These are phyloP conservation scores for Monoplex corrugatus DNA, from an alignment of 2,888 invertebrate species.

Conservation along the genomic window DNA sequence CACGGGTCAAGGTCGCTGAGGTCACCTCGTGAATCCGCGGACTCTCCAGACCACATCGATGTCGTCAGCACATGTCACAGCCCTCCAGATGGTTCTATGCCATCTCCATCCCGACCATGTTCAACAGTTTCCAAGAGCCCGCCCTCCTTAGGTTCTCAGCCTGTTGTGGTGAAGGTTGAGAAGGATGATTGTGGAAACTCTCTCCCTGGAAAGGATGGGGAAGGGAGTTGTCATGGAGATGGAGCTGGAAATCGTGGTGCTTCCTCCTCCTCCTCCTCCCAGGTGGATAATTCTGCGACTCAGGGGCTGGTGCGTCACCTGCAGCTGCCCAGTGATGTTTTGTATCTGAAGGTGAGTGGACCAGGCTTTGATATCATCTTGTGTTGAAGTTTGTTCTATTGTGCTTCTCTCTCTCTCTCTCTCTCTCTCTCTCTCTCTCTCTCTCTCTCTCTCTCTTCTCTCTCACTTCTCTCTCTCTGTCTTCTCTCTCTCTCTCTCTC, in stretches of 20 bases:
- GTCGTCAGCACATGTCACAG: conserved; percentile 40
- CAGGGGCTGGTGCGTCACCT: conserved; percentile 64
- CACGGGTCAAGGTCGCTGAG: too few species aligned
- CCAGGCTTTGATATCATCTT: background rate
- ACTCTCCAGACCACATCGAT: conserved; percentile 49
- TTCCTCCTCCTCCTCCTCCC: background rate
- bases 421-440: too few species aligned
- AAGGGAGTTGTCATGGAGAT: background rate
- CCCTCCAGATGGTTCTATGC: background rate
- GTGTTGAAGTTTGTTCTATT: background rate
- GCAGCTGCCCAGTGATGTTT: conserved; percentile 70
- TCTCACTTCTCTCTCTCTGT: background rate
- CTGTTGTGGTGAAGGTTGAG: conserved; percentile 40
- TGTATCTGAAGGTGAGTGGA: conserved; percentile 61
- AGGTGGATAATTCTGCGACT: conserved; percentile 42
- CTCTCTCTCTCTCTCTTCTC: background rate
- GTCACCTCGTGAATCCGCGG: background rate
- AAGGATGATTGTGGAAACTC: background rate
- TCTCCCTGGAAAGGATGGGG: background rate
- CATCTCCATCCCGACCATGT: background rate
- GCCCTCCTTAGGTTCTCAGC: background rate
- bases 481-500: too few species aligned
- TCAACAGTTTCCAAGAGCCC: background rate
- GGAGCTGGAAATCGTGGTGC: background rate
- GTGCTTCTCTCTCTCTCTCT: too few species aligned